A percentile compares a stretch with the other conserved stretches of the same genome.
Evolutionary conservation across 2,888 invertebrate genomes (phyloP).

Genomic region (Laspeyria flexula): DNA sequence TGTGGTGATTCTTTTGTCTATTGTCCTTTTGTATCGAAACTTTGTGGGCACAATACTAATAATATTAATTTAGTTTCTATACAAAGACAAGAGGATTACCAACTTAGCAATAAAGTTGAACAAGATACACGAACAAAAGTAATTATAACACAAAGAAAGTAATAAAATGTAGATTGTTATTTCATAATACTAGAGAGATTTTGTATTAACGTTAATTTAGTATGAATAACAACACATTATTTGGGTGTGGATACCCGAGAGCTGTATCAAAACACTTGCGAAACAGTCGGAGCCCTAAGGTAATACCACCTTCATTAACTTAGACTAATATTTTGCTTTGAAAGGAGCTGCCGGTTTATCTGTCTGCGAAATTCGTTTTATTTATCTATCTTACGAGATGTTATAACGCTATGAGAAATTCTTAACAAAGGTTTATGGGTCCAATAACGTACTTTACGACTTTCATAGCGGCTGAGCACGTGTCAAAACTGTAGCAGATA

Average conservation of each 20-base stretch:
- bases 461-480: constrained; percentile 66
- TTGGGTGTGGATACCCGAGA: constrained; percentile 22
- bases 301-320: constrained; percentile 54
- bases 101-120: neutral
- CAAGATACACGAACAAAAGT: neutral
- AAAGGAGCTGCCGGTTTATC: constrained; percentile 47
- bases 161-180: constrained; percentile 6
- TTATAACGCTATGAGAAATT: constrained; percentile 72
- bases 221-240: constrained; percentile 30
- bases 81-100: constrained; percentile 1
- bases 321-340: constrained; percentile 56
- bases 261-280: constrained; percentile 41
- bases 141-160: neutral
- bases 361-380: constrained; percentile 54
- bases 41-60: constrained; percentile 30
- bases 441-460: constrained; percentile 77
- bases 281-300: constrained; percentile 39
- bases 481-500: constrained; percentile 65
- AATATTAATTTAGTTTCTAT: constrained; percentile 23
- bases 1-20: constrained; percentile 60
- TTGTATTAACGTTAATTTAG: constrained; percentile 23
- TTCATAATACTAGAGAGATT: constrained; percentile 20
- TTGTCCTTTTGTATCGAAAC: constrained; percentile 44
- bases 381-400: constrained; percentile 60
- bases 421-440: constrained; percentile 76